Evolutionary conservation across 2,113 vertebrate species (phyloP), one percentile per base, ranked within the genome.

Genomic region (Delphinus delphis): DNA sequence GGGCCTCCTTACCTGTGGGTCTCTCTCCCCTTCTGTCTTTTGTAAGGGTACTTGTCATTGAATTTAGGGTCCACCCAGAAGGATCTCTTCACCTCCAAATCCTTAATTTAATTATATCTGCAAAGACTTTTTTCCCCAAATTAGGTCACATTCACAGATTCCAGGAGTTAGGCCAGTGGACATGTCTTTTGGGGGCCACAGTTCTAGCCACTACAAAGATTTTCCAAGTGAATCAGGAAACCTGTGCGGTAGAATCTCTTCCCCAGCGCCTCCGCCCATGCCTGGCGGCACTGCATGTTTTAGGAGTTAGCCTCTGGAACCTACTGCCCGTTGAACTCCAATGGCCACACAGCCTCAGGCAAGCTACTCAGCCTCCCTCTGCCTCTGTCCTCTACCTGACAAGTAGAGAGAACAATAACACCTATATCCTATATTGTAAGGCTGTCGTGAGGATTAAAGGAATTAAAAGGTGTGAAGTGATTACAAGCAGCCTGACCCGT

Each of bases 311-410:
- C 55, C n/a, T 13, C 41, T 3, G 14, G 55, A 33, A 15, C 17
- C n/a, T 14, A 9, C 11, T 10, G 44, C 26, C 67, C 15, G 8
- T 50, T n/a, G 36, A 9, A 5, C 62, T 68, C 47, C 36, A 8
- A 23, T 0, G 8, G 36, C 81, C 11, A 1, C 0, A 6, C 33
- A 26, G 18, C 71, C 38, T 91, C 0, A 0, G 28, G 36, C 55
- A 76, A 25, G n/a, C 28, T 53, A 13, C 26, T 67, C 4, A 14
- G 44, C 6, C 31, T 38, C 20, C 13, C 4, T 55, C 23, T 6
- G n/a, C n/a, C 70, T 76, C 47, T 67, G 68, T 38, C 21, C 14
- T 38, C 38, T 76, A n/a, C 33, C n/a, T 28, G 82, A 76, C n/a
- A 65, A 25, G 5, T 33, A 12, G 23, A 26, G 31, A 55, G 60